Base-by-base conservation (phyloP, 2,113 vertebrate genomes). In the Dascyllus trimaculatus region DNA sequence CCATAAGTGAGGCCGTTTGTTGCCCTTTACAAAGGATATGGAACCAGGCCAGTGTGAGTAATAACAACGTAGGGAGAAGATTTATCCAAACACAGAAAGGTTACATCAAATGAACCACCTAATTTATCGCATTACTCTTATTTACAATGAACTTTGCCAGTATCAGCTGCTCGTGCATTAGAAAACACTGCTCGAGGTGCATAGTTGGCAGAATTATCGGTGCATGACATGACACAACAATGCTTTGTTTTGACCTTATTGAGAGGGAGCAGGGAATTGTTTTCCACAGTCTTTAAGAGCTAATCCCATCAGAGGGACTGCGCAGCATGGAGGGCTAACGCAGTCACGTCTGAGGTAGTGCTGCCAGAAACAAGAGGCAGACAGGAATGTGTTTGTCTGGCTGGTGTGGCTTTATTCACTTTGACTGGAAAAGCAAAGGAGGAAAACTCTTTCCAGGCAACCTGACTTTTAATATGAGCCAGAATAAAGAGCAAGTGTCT, bases 311-410 rank as follows among this genome's bases (percentile, higher is more conserved):
- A 92, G 80, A 91, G 88, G 78, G 85, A 73, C 72, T 59, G 82
- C 71, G 1, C 85, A 77, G 86, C 80, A 62, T 86, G 88, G 74
- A 88, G 71, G 78, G 46, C 85, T 73, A 89, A 87, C 86, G 74
- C 73, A 26, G 88, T 76, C 87, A 88, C n/a, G 64, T 87, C 88
- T 73, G 83, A 90, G 80, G 74, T 21, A 73, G 51, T 1, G 69
- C 82, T 83, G 85, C 89, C 86, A 88, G 88, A 81, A 35, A 78
- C 78, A 71, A 82, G 57, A 80, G 65, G 78, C 87, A 85, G 78
- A 84, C 84, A 86, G 89, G 91, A 93, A 93, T 93, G 89, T 87
- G 85, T 91, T 89, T 88, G 84, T 92, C 88, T 89, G 84, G 62
- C 61, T 82, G 82, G 78, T 75, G 65, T 80, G 82, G 86, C 78